These are phyloP conservation scores for Hyphantria cunea DNA, from an alignment of 1,140 invertebrate genomes.

Conservation along the genomic window DNA sequence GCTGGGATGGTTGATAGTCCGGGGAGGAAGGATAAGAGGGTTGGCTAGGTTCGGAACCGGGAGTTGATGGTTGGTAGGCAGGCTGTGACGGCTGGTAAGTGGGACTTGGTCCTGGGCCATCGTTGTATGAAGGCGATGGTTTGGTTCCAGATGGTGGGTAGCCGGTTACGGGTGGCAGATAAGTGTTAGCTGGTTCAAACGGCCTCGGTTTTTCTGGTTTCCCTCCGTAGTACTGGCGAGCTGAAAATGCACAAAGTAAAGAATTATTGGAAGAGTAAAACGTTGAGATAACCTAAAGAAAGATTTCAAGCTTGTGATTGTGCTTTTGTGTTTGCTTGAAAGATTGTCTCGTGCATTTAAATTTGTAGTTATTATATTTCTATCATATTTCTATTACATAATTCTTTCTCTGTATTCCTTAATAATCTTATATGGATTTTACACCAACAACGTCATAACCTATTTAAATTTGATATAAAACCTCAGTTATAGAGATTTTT, in stretches of 20 bases:
- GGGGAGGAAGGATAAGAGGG: constrained; percentile 44
- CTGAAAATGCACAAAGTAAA: constrained; percentile 69
- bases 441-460: background rate
- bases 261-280: background rate
- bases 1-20: constrained; percentile 47
- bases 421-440: background rate
- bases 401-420: background rate
- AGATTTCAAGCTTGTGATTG: constrained; percentile 14
- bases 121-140: constrained; percentile 72
- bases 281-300: background rate
- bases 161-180: constrained; percentile 65
- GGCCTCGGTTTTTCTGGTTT: constrained; percentile 86
- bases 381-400: background rate
- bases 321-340: constrained; percentile 16
- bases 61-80: constrained; percentile 49
- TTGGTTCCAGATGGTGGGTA: constrained; percentile 73
- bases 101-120: constrained; percentile 55
- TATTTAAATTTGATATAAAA: background rate
- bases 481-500: background rate
- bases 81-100: constrained; percentile 46
- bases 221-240: constrained; percentile 83
- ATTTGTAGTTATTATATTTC: background rate
- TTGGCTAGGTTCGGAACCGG: constrained; percentile 46
- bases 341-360: background rate
- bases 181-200: constrained; percentile 81